Percentiles rank a stretch among this genome's conserved stretches.
Evolutionary conservation across 2,888 invertebrate species (phyloP).

Genomic region (Prenolepis imparis): DNA sequence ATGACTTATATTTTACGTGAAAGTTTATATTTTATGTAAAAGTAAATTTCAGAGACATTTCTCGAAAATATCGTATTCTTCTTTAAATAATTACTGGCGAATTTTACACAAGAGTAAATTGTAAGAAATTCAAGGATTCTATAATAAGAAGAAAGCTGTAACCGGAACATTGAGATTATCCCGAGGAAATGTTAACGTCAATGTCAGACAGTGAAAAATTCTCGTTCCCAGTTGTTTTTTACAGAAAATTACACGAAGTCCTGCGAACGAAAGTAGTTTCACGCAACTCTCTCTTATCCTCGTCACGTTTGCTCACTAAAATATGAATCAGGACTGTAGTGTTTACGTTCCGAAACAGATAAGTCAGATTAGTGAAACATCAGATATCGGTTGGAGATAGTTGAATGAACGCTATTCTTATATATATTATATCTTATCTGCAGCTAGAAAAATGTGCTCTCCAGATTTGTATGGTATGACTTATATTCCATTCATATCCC

Average conservation of each 20-base stretch:
- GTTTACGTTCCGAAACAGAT: constrained; percentile 33
- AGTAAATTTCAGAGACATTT: background rate
- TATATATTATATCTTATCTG: constrained; percentile 23
- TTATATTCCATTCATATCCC: background rate
- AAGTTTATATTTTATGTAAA: background rate
- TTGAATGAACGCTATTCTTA: constrained; percentile 8
- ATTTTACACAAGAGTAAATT: background rate
- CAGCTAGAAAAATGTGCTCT: background rate
- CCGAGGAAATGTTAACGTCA: constrained; percentile 16
- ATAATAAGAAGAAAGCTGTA: constrained; percentile 47
- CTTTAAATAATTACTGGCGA: background rate
- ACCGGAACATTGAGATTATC: constrained; percentile 39
- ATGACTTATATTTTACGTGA: background rate
- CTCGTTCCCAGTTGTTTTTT: constrained; percentile 26
- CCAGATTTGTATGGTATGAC: background rate
- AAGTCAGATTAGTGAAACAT: constrained; percentile 21
- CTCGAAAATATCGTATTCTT: background rate
- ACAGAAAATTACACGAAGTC: constrained; percentile 34
- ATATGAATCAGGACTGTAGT: constrained; percentile 68
- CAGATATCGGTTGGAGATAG: background rate
- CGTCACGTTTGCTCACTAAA: constrained; percentile 55
- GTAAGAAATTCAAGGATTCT: background rate
- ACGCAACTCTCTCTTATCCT: constrained; percentile 35
- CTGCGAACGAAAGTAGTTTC: constrained; percentile 30
- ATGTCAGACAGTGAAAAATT: constrained; percentile 22